Evolutionary conservation across 2,113 vertebrate species (phyloP).

Genomic region (Hyaena hyaena): DNA sequence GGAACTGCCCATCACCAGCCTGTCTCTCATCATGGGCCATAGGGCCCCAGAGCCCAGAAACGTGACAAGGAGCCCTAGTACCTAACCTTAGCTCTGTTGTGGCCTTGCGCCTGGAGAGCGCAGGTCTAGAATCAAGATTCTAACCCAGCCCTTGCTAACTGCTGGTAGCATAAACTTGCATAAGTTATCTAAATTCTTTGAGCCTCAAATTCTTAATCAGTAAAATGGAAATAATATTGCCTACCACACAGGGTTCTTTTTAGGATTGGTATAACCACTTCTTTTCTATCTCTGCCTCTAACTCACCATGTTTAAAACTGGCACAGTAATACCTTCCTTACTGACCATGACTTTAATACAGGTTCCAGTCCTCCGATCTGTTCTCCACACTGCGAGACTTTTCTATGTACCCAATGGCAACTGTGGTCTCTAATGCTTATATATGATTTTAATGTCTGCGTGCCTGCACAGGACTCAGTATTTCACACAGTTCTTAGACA

Average conservation of each 20-base stretch:
- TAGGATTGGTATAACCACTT: not conserved
- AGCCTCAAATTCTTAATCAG: constrained; percentile 18
- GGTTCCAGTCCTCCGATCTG: not conserved
- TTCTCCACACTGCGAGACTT: not conserved
- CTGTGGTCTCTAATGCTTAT: not conserved
- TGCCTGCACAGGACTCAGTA: not conserved
- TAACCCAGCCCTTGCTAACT: not conserved
- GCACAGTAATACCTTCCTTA: not conserved
- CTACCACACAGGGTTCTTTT: not conserved
- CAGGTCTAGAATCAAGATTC: not conserved
- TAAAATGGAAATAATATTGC: constrained; percentile 19
- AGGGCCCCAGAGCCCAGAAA: constrained; percentile 7
- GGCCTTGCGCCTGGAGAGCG: not conserved
- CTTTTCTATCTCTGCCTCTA: constrained; percentile 24
- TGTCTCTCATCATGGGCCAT: not conserved
- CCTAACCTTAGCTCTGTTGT: not conserved
- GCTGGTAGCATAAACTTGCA: not conserved
- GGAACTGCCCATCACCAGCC: not conserved
- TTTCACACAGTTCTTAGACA: constrained; percentile 20
- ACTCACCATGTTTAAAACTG: constrained; percentile 15
- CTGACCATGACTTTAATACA: constrained; percentile 5
- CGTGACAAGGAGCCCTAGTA: not conserved
- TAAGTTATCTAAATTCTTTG: not conserved
- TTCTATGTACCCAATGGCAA: not conserved
- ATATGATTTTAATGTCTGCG: not conserved